A percentile compares a stretch with the other conserved stretches of the same genome.
Conservation (phyloP, 2,113 vertebrate species). For the Triplophysa siluroides region DNA sequence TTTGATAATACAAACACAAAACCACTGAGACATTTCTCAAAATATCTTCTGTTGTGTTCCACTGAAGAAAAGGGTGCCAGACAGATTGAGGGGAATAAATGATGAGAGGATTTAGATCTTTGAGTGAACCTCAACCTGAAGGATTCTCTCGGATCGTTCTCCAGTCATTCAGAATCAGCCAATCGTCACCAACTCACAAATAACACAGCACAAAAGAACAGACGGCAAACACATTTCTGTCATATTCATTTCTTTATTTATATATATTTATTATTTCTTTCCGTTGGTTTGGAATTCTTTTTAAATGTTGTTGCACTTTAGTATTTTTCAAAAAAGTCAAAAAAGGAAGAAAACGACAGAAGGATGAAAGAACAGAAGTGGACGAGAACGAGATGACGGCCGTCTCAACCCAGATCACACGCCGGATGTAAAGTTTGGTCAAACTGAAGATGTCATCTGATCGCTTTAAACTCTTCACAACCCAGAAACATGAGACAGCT, state of each 20-base stretch:
- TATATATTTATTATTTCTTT: conserved; percentile 83
- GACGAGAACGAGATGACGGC: conserved; percentile 5
- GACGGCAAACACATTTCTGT: conserved; percentile 52
- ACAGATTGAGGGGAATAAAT: too few species aligned
- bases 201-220: neutral
- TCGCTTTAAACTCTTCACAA: neutral
- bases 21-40: too few species aligned
- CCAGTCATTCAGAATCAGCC: too few species aligned
- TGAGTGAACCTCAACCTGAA: too few species aligned
- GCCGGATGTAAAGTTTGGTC: conserved; percentile 29
- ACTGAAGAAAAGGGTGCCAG: too few species aligned
- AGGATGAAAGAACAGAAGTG: conserved; percentile 30
- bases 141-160: too few species aligned
- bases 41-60: too few species aligned
- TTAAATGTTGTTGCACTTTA: conserved; percentile 79
- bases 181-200: too few species aligned
- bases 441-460: neutral
- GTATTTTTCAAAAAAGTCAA: conserved; percentile 70
- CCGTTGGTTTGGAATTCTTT: conserved; percentile 83
- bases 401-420: conserved; percentile 11
- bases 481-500: conserved; percentile 63
- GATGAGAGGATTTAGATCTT: too few species aligned
- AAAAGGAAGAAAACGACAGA: conserved; percentile 45
- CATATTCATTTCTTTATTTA: conserved; percentile 79
- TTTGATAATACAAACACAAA: too few species aligned